Percentiles rank a stretch among this genome's conserved stretches.
Conservation (phyloP, 2,113 vertebrate genomes). For the Colinus virginianus region DNA sequence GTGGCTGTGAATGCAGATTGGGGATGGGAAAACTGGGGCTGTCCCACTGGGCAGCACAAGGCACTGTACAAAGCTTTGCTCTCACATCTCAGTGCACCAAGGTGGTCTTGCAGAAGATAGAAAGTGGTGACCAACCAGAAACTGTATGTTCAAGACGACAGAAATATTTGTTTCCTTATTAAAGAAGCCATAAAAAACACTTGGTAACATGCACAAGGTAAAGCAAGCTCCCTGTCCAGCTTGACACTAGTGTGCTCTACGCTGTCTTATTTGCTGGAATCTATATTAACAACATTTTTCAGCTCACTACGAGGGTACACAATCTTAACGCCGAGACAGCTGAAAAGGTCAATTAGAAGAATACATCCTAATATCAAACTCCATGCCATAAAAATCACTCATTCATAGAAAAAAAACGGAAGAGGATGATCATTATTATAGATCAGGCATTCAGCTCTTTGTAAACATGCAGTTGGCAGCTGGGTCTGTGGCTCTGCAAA, state of each 20-base stretch:
- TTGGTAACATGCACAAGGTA: neutral
- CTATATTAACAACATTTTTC: neutral
- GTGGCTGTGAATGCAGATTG: neutral
- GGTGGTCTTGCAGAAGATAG: neutral
- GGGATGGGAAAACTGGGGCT: neutral
- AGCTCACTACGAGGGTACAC: neutral
- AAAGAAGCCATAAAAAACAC: neutral
- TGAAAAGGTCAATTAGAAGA: conserved; percentile 17
- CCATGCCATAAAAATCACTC: neutral
- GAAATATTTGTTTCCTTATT: neutral
- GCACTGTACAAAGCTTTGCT: neutral
- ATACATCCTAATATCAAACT: neutral
- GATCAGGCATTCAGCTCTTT: neutral
- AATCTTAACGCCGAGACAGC: neutral
- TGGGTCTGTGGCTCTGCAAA: neutral
- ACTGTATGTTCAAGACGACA: neutral
- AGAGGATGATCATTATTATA: neutral
- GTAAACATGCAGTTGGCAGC: neutral
- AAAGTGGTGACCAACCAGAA: neutral
- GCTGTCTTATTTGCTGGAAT: neutral
- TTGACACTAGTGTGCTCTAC: neutral
- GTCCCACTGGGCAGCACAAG: neutral
- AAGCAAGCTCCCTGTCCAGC: neutral
- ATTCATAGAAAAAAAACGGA: neutral
- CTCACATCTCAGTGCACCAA: neutral